A percentile compares a stretch with the other conserved stretches of the same genome.
These are phyloP conservation scores for Elephas maximus DNA, from an alignment of 2,113 vertebrate species.

Conservation along the genomic window DNA sequence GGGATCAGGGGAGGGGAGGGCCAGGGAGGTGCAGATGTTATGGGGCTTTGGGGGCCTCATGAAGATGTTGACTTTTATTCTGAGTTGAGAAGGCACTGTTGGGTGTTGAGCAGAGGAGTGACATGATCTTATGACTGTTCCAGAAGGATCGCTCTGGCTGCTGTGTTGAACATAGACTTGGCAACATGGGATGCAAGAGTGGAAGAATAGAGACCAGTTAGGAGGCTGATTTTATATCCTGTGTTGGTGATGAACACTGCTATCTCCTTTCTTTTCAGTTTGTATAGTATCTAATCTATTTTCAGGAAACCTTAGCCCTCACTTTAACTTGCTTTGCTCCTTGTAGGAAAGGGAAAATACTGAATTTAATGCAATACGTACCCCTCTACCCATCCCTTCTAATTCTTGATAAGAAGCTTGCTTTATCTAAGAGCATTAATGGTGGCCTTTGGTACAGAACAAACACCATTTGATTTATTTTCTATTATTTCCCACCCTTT, in stretches of 20 bases:
- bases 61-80: not conserved
- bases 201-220: no score
- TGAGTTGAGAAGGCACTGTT: not conserved
- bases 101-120: not conserved
- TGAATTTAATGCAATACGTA: fast-evolving
- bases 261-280: not conserved
- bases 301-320: not conserved
- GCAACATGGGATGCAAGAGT: no score
- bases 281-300: not conserved
- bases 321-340: not conserved
- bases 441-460: not conserved
- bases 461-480: not conserved
- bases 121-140: fast-evolving
- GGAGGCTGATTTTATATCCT: not conserved
- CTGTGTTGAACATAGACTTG: not conserved
- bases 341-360: not conserved
- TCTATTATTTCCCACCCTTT: not conserved
- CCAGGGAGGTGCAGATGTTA: fast-evolving
- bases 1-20: no score
- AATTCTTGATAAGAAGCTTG: not conserved
- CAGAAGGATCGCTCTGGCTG: no score
- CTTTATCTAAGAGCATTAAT: not conserved
- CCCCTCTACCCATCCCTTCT: not conserved
- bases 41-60: not conserved
- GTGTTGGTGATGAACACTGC: not conserved